Conservation (phyloP, 1,140 invertebrate species). For the Carcinoscorpius rotundicauda region DNA sequence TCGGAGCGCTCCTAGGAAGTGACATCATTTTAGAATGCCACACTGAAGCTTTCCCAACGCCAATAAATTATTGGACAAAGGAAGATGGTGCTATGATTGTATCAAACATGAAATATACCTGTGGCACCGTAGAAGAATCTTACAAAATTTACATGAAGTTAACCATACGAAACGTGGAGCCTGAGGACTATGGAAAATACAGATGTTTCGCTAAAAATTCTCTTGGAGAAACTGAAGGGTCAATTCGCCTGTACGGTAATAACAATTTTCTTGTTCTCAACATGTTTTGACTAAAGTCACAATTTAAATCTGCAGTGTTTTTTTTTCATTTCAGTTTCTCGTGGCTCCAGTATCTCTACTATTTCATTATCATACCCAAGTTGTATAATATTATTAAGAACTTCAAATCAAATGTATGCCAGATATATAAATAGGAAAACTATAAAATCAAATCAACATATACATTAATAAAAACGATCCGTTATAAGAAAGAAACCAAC, state of each 20-base stretch:
- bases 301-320: too few relatives aligned
- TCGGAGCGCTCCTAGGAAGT: slow-evolving; percentile 33
- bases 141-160: slow-evolving; percentile 25
- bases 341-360: too few relatives aligned
- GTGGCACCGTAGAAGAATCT: slow-evolving; percentile 7
- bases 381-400: too few relatives aligned
- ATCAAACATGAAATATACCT: slow-evolving; percentile 15
- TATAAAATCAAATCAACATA: too few relatives aligned
- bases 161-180: slow-evolving; percentile 16
- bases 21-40: slow-evolving; percentile 35
- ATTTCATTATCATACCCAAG: too few relatives aligned
- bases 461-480: too few relatives aligned
- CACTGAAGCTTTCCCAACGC: slow-evolving; percentile 29
- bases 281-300: too few relatives aligned
- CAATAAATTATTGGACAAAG: slow-evolving; percentile 27
- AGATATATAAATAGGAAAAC: too few relatives aligned
- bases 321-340: too few relatives aligned
- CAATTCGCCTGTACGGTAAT: slow-evolving; percentile 81
- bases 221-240: slow-evolving; percentile 79
- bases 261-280: too few relatives aligned
- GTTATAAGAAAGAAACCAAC: too few relatives aligned
- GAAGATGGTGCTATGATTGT: slow-evolving; percentile 20
- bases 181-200: slow-evolving; percentile 67
- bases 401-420: too few relatives aligned
- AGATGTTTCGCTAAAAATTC: slow-evolving; percentile 84